Conservation (phyloP, 2,888 invertebrate genomes). For the Cecidostiba fungosa region DNA sequence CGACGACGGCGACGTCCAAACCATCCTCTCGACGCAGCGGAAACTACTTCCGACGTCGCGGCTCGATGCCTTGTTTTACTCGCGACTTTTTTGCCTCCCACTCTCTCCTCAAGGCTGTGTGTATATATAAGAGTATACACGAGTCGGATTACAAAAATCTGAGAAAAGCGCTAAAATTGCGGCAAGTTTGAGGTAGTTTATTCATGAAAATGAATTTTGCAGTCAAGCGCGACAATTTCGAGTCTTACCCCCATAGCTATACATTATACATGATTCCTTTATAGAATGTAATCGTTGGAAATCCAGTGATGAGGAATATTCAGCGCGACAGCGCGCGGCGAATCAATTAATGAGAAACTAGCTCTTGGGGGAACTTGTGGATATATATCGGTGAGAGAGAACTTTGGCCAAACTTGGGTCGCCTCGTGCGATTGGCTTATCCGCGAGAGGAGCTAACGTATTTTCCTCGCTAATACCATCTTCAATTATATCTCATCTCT, state of each 20-base stretch:
- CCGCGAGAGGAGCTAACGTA: constrained; percentile 26
- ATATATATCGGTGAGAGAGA: constrained; percentile 8
- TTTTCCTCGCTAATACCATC: constrained; percentile 53
- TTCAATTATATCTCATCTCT: constrained; percentile 42
- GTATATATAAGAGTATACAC: no score
- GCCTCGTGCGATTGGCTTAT: constrained; percentile 47
- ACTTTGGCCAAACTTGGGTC: constrained; percentile 48
- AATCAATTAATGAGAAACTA: constrained; percentile 55
- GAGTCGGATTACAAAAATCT: constrained; percentile 52
- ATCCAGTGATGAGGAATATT: constrained; percentile 39
- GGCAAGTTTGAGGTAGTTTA: not conserved
- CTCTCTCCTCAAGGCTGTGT: no score
- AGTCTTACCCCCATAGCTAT: no score
- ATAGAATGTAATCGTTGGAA: not conserved
- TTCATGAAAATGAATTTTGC: no score
- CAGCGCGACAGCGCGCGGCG: constrained; percentile 4
- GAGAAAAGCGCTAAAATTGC: constrained; percentile 31
- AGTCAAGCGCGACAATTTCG: no score
- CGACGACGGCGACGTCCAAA: constrained; percentile 19
- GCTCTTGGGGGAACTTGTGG: constrained; percentile 26
- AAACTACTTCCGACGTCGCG: constrained; percentile 55
- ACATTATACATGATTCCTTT: no score
- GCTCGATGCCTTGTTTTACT: constrained; percentile 33
- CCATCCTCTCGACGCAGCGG: not conserved
- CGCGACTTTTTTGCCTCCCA: not conserved